A percentile compares a stretch with the other conserved stretches of the same genome.
Evolutionary conservation across 2,797 vertebrate species (phyloP).

Genomic region (Sciurus carolinensis): DNA sequence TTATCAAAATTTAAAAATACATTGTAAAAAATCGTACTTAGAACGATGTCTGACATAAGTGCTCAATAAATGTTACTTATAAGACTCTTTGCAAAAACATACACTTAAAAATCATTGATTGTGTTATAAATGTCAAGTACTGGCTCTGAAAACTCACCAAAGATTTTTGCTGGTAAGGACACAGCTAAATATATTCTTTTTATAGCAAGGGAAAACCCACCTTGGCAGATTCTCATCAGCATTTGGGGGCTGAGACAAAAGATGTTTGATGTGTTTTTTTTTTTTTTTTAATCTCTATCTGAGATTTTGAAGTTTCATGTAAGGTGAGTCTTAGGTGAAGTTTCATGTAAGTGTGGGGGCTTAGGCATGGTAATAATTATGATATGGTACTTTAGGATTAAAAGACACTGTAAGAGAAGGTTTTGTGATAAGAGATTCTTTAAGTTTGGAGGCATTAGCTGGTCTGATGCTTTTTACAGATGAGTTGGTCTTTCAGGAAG

Average conservation of each 20-base stretch:
- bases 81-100: background rate
- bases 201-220: background rate
- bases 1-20: background rate
- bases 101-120: background rate
- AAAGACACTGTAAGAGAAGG: background rate
- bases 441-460: background rate
- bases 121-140: background rate
- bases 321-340: background rate
- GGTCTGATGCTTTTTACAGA: background rate
- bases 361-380: background rate
- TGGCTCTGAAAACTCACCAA: background rate
- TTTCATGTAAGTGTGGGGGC: background rate
- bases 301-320: background rate
- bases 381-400: background rate
- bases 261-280: background rate
- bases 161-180: background rate
- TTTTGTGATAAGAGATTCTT: background rate
- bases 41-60: background rate
- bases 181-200: background rate
- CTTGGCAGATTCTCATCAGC: background rate
- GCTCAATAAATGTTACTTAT: background rate
- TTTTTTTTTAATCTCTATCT: too few relatives aligned
- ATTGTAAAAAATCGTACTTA: background rate
- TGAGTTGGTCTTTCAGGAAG: background rate
- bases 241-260: background rate